Conservation (phyloP, 2,797 vertebrate species). For the Neomorphus geoffroyi region DNA sequence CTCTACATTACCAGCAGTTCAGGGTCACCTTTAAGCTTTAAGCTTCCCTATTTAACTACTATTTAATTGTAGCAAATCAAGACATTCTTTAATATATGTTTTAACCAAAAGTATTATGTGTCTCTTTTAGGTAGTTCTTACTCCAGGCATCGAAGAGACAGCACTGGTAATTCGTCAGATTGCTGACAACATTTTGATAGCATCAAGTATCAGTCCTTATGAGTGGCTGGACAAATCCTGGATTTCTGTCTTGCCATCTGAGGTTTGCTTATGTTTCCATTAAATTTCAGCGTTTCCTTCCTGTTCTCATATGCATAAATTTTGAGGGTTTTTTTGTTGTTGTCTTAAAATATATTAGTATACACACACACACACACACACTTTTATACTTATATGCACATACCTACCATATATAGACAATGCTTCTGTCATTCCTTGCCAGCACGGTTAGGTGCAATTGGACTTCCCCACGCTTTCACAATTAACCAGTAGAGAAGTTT, state of each 20-base stretch:
- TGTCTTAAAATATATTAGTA: not conserved
- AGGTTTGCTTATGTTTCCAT: conserved; percentile 77
- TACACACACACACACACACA: rapidly evolving
- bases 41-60: not conserved
- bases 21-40: not conserved
- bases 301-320: not conserved
- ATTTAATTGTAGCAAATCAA: not conserved
- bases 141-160: conserved; percentile 80
- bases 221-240: conserved; percentile 87
- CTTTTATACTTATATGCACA: no score
- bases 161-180: conserved; percentile 84
- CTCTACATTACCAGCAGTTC: not conserved
- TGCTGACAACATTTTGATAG: conserved; percentile 83
- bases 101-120: conserved; percentile 3
- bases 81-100: not conserved
- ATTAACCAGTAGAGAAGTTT: not conserved
- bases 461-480: not conserved
- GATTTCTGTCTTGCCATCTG: conserved; percentile 83
- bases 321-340: not conserved
- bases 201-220: conserved; percentile 76
- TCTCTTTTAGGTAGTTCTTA: conserved; percentile 83
- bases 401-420: no score
- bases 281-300: not conserved
- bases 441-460: not conserved
- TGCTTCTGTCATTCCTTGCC: not conserved